These are phyloP conservation scores for Rhynchotus rufescens DNA, from an alignment of 2,797 vertebrate species.

Conservation along the genomic window DNA sequence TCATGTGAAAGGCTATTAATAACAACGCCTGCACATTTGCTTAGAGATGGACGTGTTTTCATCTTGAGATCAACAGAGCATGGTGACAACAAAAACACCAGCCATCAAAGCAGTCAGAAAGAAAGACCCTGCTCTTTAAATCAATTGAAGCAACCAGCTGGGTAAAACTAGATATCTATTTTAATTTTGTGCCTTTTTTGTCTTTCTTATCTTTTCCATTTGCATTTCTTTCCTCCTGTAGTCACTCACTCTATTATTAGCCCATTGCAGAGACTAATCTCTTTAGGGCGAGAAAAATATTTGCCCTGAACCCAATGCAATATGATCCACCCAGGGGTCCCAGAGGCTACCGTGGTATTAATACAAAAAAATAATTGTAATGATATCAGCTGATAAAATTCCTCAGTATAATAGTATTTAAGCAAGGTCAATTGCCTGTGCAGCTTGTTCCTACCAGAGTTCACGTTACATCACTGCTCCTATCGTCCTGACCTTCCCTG, in stretches of 20 bases:
- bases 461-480: conserved; percentile 81
- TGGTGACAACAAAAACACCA: not conserved
- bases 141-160: not conserved
- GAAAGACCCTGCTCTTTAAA: not conserved
- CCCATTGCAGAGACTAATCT: not conserved
- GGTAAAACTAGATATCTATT: not conserved
- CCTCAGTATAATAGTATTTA: conserved; percentile 9
- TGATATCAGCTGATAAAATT: conserved; percentile 21
- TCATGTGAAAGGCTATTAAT: not conserved
- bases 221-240: not conserved
- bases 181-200: not conserved
- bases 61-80: not conserved
- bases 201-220: not conserved
- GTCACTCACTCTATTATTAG: not conserved
- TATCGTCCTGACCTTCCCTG: conserved; percentile 88
- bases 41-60: not conserved
- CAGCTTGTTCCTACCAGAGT: conserved; percentile 66
- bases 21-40: not conserved
- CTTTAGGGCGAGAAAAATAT: conserved; percentile 6
- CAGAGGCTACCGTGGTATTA: not conserved
- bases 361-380: conserved; percentile 22
- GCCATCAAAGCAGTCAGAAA: not conserved
- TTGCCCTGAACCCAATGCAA: not conserved
- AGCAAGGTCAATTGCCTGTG: conserved; percentile 67
- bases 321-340: not conserved